A percentile compares a stretch with the other conserved stretches of the same genome.
phyloP scores from a whole-genome alignment of 2,888 invertebrate genomes.

The Drosophila subquinaria region DNA sequence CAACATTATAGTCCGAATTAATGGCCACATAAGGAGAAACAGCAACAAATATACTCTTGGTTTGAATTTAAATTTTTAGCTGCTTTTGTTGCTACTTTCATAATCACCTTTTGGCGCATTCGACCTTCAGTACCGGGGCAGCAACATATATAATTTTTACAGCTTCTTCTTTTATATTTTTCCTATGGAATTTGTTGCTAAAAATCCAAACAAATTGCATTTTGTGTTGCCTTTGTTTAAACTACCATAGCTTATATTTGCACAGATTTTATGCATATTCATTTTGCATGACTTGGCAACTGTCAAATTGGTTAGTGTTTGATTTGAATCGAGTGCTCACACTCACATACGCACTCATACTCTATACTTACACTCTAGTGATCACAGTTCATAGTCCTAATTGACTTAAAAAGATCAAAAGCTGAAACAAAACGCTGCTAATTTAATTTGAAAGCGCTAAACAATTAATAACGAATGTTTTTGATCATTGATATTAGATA shows the following conservation, averaged over 20 bases:
- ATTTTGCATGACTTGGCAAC: conserved; percentile 66
- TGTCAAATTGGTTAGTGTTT: conserved; percentile 42
- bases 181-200: conserved; percentile 41
- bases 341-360: conserved; percentile 10
- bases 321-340: conserved; percentile 40
- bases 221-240: conserved; percentile 57
- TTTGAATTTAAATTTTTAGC: conserved; percentile 36
- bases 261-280: conserved; percentile 73
- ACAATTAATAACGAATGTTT: conserved; percentile 51
- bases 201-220: conserved; percentile 65
- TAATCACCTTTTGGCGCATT: conserved; percentile 56
- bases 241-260: conserved; percentile 53
- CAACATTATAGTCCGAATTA: conserved; percentile 51
- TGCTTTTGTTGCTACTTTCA: conserved; percentile 68
- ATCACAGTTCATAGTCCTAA: conserved; percentile 31
- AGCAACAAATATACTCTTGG: conserved; percentile 17
- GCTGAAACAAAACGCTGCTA: conserved; percentile 64
- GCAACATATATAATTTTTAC: conserved; percentile 18
- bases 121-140: conserved; percentile 69
- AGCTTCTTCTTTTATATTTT: conserved; percentile 6
- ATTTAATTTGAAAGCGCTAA: conserved; percentile 55
- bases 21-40: conserved; percentile 36
- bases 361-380: conserved; percentile 12
- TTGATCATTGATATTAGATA: conserved; percentile 24
- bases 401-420: conserved; percentile 55